These are phyloP conservation scores for Andrena bicolor DNA, from an alignment of 2,888 invertebrate species.

Conservation along the genomic window DNA sequence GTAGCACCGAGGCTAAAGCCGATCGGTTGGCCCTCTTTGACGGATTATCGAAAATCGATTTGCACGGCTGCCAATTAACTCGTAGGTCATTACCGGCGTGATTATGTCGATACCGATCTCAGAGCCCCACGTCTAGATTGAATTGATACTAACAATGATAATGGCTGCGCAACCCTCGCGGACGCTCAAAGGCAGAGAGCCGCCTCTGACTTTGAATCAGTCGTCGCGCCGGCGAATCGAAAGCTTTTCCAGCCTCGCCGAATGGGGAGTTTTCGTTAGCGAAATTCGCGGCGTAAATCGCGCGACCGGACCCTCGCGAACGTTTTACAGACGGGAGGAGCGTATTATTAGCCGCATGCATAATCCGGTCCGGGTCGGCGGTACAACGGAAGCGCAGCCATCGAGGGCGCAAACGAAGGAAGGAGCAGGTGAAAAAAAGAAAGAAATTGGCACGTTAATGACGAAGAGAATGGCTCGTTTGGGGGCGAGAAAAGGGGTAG, in stretches of 20 bases:
- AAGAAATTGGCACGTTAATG: slow-evolving; percentile 51
- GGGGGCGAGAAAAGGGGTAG: slow-evolving; percentile 31
- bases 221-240: too few relatives aligned
- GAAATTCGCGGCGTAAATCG: neutral
- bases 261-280: too few relatives aligned
- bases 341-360: slow-evolving; percentile 27
- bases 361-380: slow-evolving; percentile 28
- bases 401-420: slow-evolving; percentile 30
- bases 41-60: slow-evolving; percentile 71
- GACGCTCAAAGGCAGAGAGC: neutral
- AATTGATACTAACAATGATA: slow-evolving; percentile 73
- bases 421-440: slow-evolving; percentile 13
- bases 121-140: slow-evolving; percentile 59
- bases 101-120: slow-evolving; percentile 71
- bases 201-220: neutral
- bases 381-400: slow-evolving; percentile 27
- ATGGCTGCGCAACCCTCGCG: slow-evolving; percentile 15
- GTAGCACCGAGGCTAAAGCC: slow-evolving; percentile 44
- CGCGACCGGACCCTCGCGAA: neutral
- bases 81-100: slow-evolving; percentile 68
- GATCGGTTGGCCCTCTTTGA: slow-evolving; percentile 62
- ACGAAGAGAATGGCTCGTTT: slow-evolving; percentile 50
- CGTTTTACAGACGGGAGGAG: neutral
- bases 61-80: slow-evolving; percentile 69
- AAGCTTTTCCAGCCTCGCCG: too few relatives aligned